Base-by-base conservation (phyloP, 2,888 invertebrate genomes). In the Pollenia labialis region DNA sequence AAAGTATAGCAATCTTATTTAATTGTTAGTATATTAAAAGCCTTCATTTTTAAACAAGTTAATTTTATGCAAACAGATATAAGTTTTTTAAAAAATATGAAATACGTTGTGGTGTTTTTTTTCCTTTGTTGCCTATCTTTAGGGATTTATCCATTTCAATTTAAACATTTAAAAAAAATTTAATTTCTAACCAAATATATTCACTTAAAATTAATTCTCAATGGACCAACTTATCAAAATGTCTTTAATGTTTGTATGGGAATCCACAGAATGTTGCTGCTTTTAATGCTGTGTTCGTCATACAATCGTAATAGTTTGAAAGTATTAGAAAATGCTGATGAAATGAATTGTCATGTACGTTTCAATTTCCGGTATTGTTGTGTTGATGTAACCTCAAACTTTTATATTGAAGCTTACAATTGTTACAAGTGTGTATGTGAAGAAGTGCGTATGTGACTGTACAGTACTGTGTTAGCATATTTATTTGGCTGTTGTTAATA, bases 321-420 rank as follows among this genome's bases (percentile, higher is more conserved):
- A 12, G 40, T 42, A 74, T 79, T 66, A 72, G 71, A 90, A 91
- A 90, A 89, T 91, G 90, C 92, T 91, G 91, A 92, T 91, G 92
- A 91, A 90, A 91, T 91, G 92, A 91, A 91, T 91, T 91, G 91
- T 91, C 92, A 91, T 92, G 92, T 91, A 91, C 90, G 90, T 91
- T 91, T 92, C 92, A 91, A 92, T 91, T 92, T 91, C 91, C 92
- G 90, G 89, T 91, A 90, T 90, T 91, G 90, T 85, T 81, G 46
- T 54, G 16, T 76, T 69, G 68, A 83, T 77, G 74, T 87, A 87
- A 87, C 87, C 87, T 81, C 83, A 87, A 83, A 77, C 75, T 84
- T 74, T 14, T 60, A 58, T 71, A 56, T 66, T 72, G 62, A 83
- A 77, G 62, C 56, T 68, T 74, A 58, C 64, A 81, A 71, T 32